phyloP scores from a whole-genome alignment of 2,888 invertebrate genomes.

The Drosophila glabriapex region DNA sequence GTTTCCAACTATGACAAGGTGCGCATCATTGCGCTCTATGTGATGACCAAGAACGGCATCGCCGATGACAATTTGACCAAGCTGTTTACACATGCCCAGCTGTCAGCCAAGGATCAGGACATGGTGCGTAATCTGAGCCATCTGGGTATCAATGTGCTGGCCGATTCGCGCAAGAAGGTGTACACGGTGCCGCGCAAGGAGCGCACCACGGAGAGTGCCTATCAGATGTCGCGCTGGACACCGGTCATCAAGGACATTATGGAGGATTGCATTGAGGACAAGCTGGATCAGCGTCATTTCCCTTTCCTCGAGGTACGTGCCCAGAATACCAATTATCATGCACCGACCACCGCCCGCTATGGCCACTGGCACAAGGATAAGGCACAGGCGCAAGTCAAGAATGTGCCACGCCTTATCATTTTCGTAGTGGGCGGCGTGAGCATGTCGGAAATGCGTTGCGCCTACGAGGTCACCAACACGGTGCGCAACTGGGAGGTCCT shows the following conservation, averaged over 20 bases:
- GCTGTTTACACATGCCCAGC: slow-evolving; percentile 98
- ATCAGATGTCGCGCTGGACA: slow-evolving; percentile 99
- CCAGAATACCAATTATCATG: slow-evolving; percentile 94
- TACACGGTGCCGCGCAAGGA: slow-evolving; percentile 97
- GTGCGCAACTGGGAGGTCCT: slow-evolving; percentile 99
- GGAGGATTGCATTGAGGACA: slow-evolving; percentile 99
- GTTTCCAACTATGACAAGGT: slow-evolving; percentile 96
- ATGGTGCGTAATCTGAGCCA: slow-evolving; percentile 97
- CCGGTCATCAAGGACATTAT: slow-evolving; percentile 98
- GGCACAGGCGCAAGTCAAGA: slow-evolving; percentile 96
- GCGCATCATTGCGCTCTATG: slow-evolving; percentile 98
- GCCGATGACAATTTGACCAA: slow-evolving; percentile 99
- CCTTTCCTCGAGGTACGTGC: slow-evolving; percentile 97
- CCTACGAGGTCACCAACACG: slow-evolving; percentile 98
- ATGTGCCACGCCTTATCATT: slow-evolving; percentile 97
- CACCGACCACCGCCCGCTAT: slow-evolving; percentile 97
- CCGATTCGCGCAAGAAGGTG: slow-evolving; percentile 95
- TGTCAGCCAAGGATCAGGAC: slow-evolving; percentile 95
- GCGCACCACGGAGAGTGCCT: slow-evolving; percentile 98
- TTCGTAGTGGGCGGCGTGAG: slow-evolving; percentile 98
- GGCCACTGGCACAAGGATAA: slow-evolving; percentile 99
- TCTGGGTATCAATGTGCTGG: slow-evolving; percentile 97
- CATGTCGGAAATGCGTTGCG: slow-evolving; percentile 98
- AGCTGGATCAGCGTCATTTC: slow-evolving; percentile 97
- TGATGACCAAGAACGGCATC: slow-evolving; percentile 99